Evolutionary conservation across 2,888 invertebrate genomes (phyloP).

Genomic region (Cheilosia variabilis): DNA sequence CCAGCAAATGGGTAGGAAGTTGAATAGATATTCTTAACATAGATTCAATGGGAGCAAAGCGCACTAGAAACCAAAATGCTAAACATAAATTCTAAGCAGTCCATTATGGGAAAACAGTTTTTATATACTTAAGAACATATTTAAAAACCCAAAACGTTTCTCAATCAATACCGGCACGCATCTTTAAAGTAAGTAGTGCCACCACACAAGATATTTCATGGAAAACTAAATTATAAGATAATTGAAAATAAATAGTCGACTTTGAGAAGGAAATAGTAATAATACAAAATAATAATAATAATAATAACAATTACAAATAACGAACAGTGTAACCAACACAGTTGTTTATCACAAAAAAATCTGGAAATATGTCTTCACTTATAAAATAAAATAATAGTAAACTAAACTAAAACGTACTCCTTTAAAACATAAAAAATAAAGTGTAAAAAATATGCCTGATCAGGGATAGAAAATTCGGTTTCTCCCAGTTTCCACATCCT

Average conservation of each 20-base stretch:
- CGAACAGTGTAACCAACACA: conserved; percentile 2
- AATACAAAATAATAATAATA: background rate
- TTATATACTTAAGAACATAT: conserved; percentile 4
- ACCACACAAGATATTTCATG: background rate
- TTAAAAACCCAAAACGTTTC: background rate
- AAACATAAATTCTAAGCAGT: conserved; percentile 30
- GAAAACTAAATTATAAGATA: conserved; percentile 1
- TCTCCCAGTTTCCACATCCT: conserved; percentile 7
- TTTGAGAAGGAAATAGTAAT: conserved; percentile 5
- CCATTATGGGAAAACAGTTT: conserved; percentile 9
- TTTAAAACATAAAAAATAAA: background rate
- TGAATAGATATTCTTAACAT: conserved; percentile 10
- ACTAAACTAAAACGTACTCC: conserved; percentile 9
- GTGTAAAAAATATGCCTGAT: background rate
- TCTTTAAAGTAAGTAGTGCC: conserved; percentile 5
- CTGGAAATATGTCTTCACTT: conserved; percentile 42
- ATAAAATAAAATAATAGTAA: conserved; percentile 8
- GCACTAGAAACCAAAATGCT: background rate
- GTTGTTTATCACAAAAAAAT: conserved; percentile 61
- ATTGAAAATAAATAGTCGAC: conserved; percentile 36
- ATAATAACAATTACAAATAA: conserved; percentile 2
- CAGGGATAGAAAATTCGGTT: conserved; percentile 19
- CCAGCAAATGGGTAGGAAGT: background rate
- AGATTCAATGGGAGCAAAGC: conserved; percentile 10
- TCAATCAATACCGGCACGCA: background rate